These are phyloP conservation scores for Glyptemys insculpta DNA, from an alignment of 2,797 vertebrate genomes.

Conservation along the genomic window DNA sequence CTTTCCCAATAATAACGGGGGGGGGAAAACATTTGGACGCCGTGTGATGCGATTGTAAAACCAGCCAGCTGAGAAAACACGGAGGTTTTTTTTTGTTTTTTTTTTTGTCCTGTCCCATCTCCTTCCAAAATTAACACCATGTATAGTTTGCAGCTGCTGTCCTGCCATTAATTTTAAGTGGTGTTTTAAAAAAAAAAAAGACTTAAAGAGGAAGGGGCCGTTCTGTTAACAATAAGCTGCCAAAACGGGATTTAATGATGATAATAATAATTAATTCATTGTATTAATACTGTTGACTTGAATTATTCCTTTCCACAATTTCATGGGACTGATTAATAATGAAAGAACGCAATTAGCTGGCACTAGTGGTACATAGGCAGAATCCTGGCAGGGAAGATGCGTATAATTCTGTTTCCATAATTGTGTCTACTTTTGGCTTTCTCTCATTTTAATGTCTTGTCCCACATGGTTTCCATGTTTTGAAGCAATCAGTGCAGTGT, in stretches of 20 bases:
- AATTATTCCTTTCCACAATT: neutral
- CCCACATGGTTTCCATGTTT: constrained; percentile 37
- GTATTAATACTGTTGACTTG: constrained; percentile 33
- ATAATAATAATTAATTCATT: constrained; percentile 13
- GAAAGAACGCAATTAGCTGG: constrained; percentile 51
- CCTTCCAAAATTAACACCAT: constrained; percentile 43
- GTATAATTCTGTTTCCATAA: neutral
- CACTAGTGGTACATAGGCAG: neutral
- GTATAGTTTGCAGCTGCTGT: constrained; percentile 63
- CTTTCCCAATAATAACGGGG: constrained; percentile 30
- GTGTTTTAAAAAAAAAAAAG: neutral
- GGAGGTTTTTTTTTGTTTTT: neutral
- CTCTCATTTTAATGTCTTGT: constrained; percentile 50
- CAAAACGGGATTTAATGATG: constrained; percentile 57
- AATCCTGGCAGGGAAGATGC: constrained; percentile 18
- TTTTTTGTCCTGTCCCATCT: neutral
- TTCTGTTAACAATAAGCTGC: neutral
- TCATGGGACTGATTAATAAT: constrained; percentile 50
- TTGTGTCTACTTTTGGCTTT: neutral
- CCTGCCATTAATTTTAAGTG: constrained; percentile 30
- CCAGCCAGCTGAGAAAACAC: constrained; percentile 40
- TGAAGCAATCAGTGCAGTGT: constrained; percentile 15
- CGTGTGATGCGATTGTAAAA: constrained; percentile 41
- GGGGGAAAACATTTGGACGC: constrained; percentile 20
- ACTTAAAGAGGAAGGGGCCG: constrained; percentile 58